These are phyloP conservation scores for Sebastes aleutianus DNA, from an alignment of 2,797 vertebrate genomes.

Conservation along the genomic window DNA sequence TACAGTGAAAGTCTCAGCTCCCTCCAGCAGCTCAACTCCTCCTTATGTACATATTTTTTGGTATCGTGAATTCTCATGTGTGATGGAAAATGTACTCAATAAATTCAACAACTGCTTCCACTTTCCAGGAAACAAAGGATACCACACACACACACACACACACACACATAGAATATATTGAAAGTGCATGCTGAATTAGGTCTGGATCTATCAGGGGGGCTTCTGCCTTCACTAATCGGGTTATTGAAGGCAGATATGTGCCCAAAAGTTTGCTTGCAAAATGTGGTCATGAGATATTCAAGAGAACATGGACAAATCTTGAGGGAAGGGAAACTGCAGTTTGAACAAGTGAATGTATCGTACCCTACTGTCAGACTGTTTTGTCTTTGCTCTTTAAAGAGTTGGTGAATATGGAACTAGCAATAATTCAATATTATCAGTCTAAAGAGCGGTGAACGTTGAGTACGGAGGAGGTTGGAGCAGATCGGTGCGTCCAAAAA, in stretches of 20 bases:
- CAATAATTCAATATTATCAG: too few relatives aligned
- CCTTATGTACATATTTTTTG: not conserved
- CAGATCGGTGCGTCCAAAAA: rapidly evolving
- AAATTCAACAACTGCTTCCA: not conserved
- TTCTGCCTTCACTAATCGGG: not conserved
- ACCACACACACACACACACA: not conserved
- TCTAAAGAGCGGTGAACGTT: too few relatives aligned
- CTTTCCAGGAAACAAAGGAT: not conserved
- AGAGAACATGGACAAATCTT: not conserved
- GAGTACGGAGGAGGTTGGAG: too few relatives aligned
- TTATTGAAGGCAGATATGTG: not conserved
- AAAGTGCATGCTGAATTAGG: not conserved
- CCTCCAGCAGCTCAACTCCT: not conserved
- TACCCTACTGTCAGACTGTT: not conserved
- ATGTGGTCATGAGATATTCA: not conserved
- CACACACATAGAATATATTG: not conserved
- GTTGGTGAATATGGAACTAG: not conserved
- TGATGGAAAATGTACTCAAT: not conserved
- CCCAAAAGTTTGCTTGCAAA: not conserved
- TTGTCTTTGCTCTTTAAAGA: not conserved
- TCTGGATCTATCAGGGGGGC: not conserved
- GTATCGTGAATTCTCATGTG: not conserved
- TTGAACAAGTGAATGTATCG: not conserved
- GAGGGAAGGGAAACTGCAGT: not conserved
- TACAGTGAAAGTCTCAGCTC: not conserved